These are phyloP conservation scores for Oxyruncus cristatus DNA, from an alignment of 2,113 vertebrate genomes.

Conservation along the genomic window DNA sequence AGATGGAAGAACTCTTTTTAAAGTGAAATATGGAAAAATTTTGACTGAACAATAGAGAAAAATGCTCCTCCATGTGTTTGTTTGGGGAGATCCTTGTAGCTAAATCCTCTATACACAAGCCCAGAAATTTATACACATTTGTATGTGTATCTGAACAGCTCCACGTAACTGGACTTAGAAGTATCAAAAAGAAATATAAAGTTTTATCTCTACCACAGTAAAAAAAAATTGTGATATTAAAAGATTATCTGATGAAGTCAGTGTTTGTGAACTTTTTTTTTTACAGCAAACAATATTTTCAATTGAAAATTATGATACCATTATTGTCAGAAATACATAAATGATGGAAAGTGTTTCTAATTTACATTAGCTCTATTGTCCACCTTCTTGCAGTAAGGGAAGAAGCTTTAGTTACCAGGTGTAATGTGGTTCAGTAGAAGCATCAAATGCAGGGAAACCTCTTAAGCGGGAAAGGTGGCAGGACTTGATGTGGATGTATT, in stretches of 20 bases:
- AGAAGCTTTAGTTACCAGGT: not conserved
- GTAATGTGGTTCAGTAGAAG: not conserved
- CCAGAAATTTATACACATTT: not conserved
- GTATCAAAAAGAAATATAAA: not conserved
- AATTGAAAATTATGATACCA: not conserved
- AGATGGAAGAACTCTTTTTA: not conserved
- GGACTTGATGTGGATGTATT: not conserved
- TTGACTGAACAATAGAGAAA: not conserved
- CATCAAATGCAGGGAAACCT: not conserved
- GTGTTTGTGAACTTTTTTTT: not conserved
- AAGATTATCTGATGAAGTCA: not conserved
- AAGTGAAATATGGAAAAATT: not conserved
- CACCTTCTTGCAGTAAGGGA: not conserved
- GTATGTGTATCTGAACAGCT: not conserved
- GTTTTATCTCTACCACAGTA: not conserved
- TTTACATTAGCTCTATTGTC: not conserved
- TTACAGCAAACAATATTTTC: not conserved
- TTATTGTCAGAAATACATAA: not conserved
- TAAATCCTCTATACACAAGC: not conserved
- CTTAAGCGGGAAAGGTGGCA: rapidly evolving
- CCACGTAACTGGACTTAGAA: not conserved
- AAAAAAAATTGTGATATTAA: not conserved
- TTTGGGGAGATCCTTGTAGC: not conserved
- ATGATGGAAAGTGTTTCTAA: rapidly evolving
- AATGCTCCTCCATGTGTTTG: not conserved